Base-by-base conservation (phyloP, 2,797 vertebrate genomes). In the Echeneis naucrates region DNA sequence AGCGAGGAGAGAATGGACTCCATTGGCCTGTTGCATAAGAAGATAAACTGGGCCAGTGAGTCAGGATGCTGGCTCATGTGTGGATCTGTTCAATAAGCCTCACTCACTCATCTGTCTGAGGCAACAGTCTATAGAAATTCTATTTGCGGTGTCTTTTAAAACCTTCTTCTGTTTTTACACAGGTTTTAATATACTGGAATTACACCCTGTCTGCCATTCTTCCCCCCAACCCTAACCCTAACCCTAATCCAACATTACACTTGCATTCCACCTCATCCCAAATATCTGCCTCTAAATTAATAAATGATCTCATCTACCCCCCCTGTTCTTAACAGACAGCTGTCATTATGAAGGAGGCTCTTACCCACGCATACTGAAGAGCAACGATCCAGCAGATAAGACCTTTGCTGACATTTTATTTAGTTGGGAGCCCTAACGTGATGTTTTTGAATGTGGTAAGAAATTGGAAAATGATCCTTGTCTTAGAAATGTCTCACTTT, bases 21-120 rank as follows among this genome's bases (percentile, higher is more conserved):
- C n/a, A n/a, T 59, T 57, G 77, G 80, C 77, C 57, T 78, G 77
- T 92, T 89, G 84, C 72, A 66, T 88, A 89, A 88, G 77, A 55
- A 72, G 54, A 85, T 69, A 74, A 91, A 89, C 58, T 81, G 77
- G 84, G 75, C 78, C 83, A 83, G 66, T 87, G 85, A 90, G 87
- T 86, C 74, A 77, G 84, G 74, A 83, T 68, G 47, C 63, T 71
- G 66, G 82, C 71, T 89, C 57, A 67, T 81, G 74, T 65, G 72
- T 53, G 75, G 66, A 62, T 73, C 76, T 75, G 67, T 80, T 92
- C 83, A 77, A 60, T 80, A 78, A 51, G 66, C 32, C 51, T 70
- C 12, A 9, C 47, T 14, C 60, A 55, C 68, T 54, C 81, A 33
- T 63, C 54, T 42, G 60, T 54, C 35, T 61, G 11, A 45, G 54